phyloP scores from a whole-genome alignment of 2,888 invertebrate species.

The Strigamia maritima region DNA sequence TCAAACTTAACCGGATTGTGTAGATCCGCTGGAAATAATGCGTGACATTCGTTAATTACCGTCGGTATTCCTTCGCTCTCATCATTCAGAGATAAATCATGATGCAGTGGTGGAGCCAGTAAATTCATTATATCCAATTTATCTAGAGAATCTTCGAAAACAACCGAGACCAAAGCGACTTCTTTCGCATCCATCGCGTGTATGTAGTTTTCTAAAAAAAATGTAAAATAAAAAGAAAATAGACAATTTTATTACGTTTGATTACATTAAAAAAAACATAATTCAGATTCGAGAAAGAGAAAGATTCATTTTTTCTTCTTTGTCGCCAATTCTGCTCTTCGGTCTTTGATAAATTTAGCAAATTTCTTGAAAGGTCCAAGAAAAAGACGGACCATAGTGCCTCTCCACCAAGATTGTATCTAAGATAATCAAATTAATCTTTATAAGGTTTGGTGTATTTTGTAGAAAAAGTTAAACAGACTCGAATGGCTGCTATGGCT shows the following conservation, averaged over 20 bases:
- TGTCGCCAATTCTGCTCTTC: background rate
- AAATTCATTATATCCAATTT: slow-evolving; percentile 16
- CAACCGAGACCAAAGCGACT: background rate
- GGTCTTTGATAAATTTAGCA: slow-evolving; percentile 52
- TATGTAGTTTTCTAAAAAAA: background rate
- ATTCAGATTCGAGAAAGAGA: too few species aligned
- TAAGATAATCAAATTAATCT: background rate
- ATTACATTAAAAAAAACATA: too few species aligned
- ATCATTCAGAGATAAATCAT: background rate
- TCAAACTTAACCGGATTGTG: background rate
- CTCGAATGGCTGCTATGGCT: background rate
- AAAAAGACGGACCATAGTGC: slow-evolving; percentile 68
- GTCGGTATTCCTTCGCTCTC: background rate
- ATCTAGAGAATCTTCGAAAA: background rate
- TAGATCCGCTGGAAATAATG: background rate
- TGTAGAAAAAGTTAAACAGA: background rate
- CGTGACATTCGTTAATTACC: background rate
- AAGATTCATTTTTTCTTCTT: background rate
- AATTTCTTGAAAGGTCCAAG: slow-evolving; percentile 63
- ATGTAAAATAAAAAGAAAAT: background rate
- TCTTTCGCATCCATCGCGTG: background rate
- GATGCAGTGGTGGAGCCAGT: background rate
- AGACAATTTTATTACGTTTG: background rate
- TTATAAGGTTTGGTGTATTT: background rate
- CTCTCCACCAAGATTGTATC: slow-evolving; percentile 76